Evolutionary conservation across 2,888 invertebrate species (phyloP).

Genomic region (Panopea generosa): DNA sequence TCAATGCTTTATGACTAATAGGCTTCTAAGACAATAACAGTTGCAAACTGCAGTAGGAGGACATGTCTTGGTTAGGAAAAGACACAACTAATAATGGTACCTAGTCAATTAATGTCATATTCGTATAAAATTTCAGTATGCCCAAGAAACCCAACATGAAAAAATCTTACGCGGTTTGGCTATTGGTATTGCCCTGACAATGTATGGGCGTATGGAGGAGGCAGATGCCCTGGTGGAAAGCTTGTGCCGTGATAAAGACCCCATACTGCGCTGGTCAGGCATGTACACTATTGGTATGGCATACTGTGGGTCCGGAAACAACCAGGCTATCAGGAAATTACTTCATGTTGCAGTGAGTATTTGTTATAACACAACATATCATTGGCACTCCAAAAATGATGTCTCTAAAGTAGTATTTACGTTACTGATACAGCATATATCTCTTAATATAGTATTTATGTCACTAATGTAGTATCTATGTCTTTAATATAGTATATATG

Average conservation of each 20-base stretch:
- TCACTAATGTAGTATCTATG: too few relatives aligned
- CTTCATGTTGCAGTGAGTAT: conserved; percentile 96
- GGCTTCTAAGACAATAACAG: too few relatives aligned
- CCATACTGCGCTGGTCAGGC: conserved; percentile 96
- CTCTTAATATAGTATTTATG: too few relatives aligned
- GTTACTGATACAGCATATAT: too few relatives aligned
- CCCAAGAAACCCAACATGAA: conserved; percentile 98
- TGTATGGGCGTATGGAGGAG: conserved; percentile 98
- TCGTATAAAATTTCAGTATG: conserved; percentile 90
- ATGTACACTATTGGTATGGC: conserved; percentile 99
- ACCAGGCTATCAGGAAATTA: conserved; percentile 96
- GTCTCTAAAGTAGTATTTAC: too few relatives aligned
- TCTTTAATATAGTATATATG: too few relatives aligned
- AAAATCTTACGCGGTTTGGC: conserved; percentile 98
- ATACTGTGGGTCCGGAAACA: conserved; percentile 99
- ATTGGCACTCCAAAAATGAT: too few relatives aligned
- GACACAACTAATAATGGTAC: too few relatives aligned
- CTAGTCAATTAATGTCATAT: too few relatives aligned
- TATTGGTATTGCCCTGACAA: conserved; percentile 97
- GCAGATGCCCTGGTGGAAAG: conserved; percentile 97
- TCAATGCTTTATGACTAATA: too few relatives aligned
- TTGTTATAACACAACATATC: neutral
- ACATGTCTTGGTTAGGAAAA: too few relatives aligned
- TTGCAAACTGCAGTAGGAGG: too few relatives aligned
- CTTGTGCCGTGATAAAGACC: conserved; percentile 96